Conservation (phyloP, 2,113 vertebrate species). For the Mobula hypostoma region DNA sequence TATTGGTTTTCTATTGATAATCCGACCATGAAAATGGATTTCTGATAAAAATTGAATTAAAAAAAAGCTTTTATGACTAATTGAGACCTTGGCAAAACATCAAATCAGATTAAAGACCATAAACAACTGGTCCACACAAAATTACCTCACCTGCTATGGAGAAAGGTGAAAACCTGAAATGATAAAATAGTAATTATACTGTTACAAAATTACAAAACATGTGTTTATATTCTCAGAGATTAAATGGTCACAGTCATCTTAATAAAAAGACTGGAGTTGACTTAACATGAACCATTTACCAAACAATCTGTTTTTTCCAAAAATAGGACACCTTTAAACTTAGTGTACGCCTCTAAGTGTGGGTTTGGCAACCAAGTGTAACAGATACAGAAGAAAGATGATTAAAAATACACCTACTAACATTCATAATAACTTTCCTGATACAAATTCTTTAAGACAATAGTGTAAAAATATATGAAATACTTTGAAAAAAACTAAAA, state of each 20-base stretch:
- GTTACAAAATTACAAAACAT: neutral
- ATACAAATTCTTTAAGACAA: neutral
- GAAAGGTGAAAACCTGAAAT: neutral
- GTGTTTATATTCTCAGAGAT: neutral
- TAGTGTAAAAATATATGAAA: neutral
- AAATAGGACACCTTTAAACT: neutral
- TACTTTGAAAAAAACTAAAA: neutral
- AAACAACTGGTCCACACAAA: neutral
- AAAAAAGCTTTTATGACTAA: neutral
- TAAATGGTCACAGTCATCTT: neutral
- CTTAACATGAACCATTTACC: neutral
- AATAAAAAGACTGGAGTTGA: neutral
- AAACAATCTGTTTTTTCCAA: neutral
- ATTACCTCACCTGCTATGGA: neutral
- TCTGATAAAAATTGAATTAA: neutral
- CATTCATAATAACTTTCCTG: neutral
- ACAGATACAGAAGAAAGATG: neutral
- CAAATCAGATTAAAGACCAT: constrained; percentile 7
- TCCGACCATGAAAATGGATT: constrained; percentile 16
- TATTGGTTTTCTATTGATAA: neutral
- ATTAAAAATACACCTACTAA: neutral
- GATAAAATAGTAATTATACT: neutral
- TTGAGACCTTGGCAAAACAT: neutral
- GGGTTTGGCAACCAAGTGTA: neutral
- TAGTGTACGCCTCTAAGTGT: neutral